phyloP scores from a whole-genome alignment of 2,797 vertebrate genomes.

The Anas acuta region DNA sequence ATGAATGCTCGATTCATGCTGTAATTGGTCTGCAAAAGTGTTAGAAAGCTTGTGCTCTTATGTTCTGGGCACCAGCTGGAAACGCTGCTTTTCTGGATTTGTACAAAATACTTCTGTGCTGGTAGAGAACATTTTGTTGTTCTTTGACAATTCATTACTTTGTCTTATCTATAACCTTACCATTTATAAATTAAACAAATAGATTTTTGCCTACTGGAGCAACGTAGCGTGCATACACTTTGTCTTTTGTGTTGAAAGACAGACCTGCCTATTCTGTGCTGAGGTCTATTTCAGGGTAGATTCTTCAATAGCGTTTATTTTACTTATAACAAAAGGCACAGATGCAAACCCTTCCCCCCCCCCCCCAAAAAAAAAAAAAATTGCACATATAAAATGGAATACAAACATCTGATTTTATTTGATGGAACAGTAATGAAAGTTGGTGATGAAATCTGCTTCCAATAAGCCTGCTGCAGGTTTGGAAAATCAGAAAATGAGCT shows the following conservation, averaged over 20 bases:
- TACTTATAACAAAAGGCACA: background rate
- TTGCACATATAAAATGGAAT: background rate
- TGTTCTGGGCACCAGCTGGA: slow-evolving; percentile 24
- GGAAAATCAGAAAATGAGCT: background rate
- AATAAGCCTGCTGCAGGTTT: background rate
- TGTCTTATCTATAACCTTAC: slow-evolving; percentile 16
- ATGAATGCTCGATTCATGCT: slow-evolving; percentile 19
- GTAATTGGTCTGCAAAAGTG: background rate
- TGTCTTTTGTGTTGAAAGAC: slow-evolving; percentile 8
- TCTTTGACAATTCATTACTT: background rate
- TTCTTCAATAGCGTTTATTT: background rate
- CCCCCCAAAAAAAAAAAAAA: background rate
- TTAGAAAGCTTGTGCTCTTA: slow-evolving; percentile 17
- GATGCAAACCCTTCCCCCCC: background rate
- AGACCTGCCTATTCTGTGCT: slow-evolving; percentile 22
- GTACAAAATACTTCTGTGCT: slow-evolving; percentile 45
- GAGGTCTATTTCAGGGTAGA: background rate
- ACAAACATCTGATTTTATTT: slow-evolving; percentile 5
- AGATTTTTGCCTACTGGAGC: background rate
- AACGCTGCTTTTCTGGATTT: slow-evolving; percentile 33
- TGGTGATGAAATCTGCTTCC: background rate
- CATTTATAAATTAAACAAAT: slow-evolving; percentile 25
- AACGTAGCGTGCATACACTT: background rate
- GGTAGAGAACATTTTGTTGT: background rate
- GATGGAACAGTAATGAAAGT: background rate